Evolutionary conservation across 1,140 invertebrate genomes (phyloP), one percentile per base, ranked within the genome.

Genomic region (Heterodera carotae): DNA sequence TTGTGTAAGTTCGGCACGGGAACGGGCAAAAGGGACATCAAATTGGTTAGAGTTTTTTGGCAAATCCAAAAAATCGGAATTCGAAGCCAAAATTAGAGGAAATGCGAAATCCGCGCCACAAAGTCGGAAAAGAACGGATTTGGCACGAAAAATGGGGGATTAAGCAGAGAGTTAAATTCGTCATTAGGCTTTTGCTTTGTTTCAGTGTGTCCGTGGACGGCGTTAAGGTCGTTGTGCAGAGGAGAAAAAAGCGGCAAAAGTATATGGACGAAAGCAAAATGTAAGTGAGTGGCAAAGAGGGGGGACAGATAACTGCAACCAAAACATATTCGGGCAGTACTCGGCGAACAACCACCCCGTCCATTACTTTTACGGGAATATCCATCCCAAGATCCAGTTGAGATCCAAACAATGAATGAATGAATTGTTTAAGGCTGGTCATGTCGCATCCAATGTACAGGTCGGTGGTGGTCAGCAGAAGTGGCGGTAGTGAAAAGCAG

Each of bases 401-500:
- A 62, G 60, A 62, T n/a, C 22, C 7, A 62, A 62, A 62, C n/a
- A 62, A 62, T 8, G 29, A 62, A 18, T 62, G 60, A 7, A 62
- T 10, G 8, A 62, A 62, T 62, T 73, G 31, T 62, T 27, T 53
- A 18, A 74, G 72, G 82, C 90, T 91, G 84, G 91, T 97, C 80
- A 93, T 96, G 91, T 92, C 94, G 81, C 95, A 98, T 91, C 95
- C 95, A 75, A 96, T 98, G 87, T 97, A 97, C 90, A 93, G 92
- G 92, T 92, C 87, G 36, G 33, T 34, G 18, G 29, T 67, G 36
- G 8, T 74, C 25, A 25, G 39, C 22, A 77, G 60, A n/a, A n/a
- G n/a, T n/a, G n/a, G n/a, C n/a, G n/a, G n/a, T n/a, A n/a, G n/a
- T n/a, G n/a, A n/a, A n/a, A n/a, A n/a, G n/a, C n/a, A n/a, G n/a